Evolutionary conservation across 2,888 invertebrate genomes (phyloP), one percentile per base, ranked within the genome.

Genomic region (Troides aeacus): DNA sequence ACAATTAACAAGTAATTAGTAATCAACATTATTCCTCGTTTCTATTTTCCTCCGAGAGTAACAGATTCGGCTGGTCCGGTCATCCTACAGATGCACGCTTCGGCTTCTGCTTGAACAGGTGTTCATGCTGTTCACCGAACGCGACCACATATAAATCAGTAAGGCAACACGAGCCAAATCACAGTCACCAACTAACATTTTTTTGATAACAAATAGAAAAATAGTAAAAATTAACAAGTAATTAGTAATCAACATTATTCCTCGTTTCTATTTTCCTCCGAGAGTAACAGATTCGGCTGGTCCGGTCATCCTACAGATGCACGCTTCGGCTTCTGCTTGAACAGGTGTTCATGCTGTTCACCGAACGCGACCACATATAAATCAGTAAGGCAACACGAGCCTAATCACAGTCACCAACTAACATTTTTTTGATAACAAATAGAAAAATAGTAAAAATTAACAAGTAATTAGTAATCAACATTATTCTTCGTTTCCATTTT

Each of bases 111-210:
- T 72, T 83, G 17, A 72, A 46, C 64, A 79, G 64, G 68, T 89
- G 87, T 17, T 80, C 77, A 71, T 90, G 89, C 2, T 72, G 30
- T 68, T 82, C 67, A 6, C 81, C 84, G 65, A 84, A 79, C 18
- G 79, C 59, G 18, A 30, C 59, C 4, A 30, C 36, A 30, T 59
- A 15, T 2, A 59, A 59, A 30, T 59, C 17, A 18, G 2, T 15
- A 59, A 30, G 15, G 24, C 36, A 15, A 60, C 7, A 18, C 15
- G 18, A 6, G 7, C 7, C 15, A 36, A 60, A 24, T 30, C 59
- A 12, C 10, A 60, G 30, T 60, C 50, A 30, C 30, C 15, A 60
- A 18, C 36, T 8, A 30, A 30, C 58, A 18, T 8, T 5, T 17
- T 36, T 42, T 39, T 21, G 42, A 39, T 39, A 10, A 39, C 39